Base-by-base conservation (phyloP, 2,888 invertebrate genomes). In the Trissonchulus latispiculum region DNA sequence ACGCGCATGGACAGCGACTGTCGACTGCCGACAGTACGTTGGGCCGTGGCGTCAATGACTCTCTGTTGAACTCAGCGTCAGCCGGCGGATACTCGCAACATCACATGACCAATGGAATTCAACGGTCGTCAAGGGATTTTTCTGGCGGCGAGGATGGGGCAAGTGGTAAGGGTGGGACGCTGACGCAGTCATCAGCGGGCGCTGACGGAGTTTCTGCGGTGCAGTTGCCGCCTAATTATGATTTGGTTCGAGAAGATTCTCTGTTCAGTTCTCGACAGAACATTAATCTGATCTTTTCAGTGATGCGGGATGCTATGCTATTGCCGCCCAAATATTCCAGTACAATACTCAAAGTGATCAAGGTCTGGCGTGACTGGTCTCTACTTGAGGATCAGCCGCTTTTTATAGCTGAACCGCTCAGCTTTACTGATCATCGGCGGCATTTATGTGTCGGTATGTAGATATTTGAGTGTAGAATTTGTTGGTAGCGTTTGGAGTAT, bases 271-370 rank as follows among this genome's bases (percentile, higher is more conserved):
- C 29, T 1, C 29, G 61, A 1, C 36, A 23, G n/a, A 70, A 69
- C 36, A 36, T 70, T 36, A 71, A 74, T 32, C 33, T 69, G 15
- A 36, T 32, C 78, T 71, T 81, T 79, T 23, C 77, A 77, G 31
- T 69, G 1, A 28, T 73, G 2, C 68, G 61, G 2, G 69, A 37
- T n/a, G 29, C 29, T 31, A 70, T 73, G 28, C 28, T 70, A 29
- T 59, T 73, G 69, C 32, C 69, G 2, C 69, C 73, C 2, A 28
- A 66, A n/a, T 73, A 73, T 61, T 59, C 73, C 2, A 29, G 2
- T 8, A 69, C 73, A 1, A 28, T 68, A 61, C 36, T n/a, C 2
- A 72, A 68, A 36, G 35, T 68, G 23, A 33, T 68, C 23, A 33
- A 36, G 3, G 36, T 68, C 36, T 68, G 69, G 69, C 29, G 35